Base-by-base conservation (phyloP, 2,888 invertebrate species). In the Xylota sylvarum region DNA sequence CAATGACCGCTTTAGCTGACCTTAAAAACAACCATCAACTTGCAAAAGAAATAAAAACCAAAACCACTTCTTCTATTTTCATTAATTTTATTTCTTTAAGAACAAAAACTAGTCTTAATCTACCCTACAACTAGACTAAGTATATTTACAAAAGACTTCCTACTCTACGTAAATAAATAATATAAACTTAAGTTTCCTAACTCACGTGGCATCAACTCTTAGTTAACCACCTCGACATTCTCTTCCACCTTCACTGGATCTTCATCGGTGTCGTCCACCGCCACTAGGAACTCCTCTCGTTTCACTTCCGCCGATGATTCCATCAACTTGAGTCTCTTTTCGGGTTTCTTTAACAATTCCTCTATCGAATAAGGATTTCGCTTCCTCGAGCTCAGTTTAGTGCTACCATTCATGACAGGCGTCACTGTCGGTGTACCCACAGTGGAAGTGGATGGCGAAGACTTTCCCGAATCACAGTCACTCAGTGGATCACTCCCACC, bases 341-440 rank as follows among this genome's bases (percentile, higher is more conserved):
- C 95, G 0, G 97, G 97, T 89, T 97, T 97, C 90, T 97, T 97
- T 32, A 97, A 90, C 7, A 97, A 91, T 90, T 97, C 97, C 89
- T 97, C 97, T 90, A 97, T 97, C 1, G 97, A 97, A 90, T 97
- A 97, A 0, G 97, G 97, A 90, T 97, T 97, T 86, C 96, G 95
- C 91, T 97, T 92, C 17, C 91, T 90, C 40, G 90, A 90, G 67
- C 74, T 89, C 10, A 82, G 62, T 27, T 85, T 92, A 7, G 74
- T 76, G 27, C 14, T 67, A n/a, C 64, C 81, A 90, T 88, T 91
- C 89, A 60, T 91, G 90, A 78, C 90, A 90, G 62, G 90, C 89
- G 74, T 91, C 40, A 52, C 40, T 12, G 87, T 14, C 10, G 87
- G 82, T 17, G 84, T 64, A 9, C 70, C 77, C 14, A 70, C 85